Evolutionary conservation across 2,888 invertebrate genomes (phyloP).

Genomic region (Papilio elwesi): DNA sequence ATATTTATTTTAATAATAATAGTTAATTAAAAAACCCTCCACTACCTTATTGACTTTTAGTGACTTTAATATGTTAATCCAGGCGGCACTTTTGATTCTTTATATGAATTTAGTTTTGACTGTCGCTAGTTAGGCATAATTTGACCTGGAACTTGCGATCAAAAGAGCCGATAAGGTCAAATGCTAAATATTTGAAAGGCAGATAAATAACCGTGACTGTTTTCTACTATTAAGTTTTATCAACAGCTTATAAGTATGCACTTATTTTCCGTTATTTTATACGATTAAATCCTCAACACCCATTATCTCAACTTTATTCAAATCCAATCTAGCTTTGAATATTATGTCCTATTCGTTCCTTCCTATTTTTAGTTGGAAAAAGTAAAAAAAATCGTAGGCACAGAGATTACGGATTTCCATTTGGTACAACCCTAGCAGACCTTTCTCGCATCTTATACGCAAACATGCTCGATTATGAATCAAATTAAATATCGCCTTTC

Average conservation of each 20-base stretch:
- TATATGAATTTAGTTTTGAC: conserved; percentile 8
- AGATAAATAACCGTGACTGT: background rate
- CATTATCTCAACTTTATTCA: background rate
- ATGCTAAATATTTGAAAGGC: conserved; percentile 8
- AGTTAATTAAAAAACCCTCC: conserved; percentile 4
- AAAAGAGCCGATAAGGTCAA: conserved; percentile 28
- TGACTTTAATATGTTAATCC: conserved; percentile 21
- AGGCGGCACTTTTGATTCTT: conserved; percentile 30
- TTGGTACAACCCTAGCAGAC: too few relatives aligned
- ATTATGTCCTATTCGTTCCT: too few relatives aligned
- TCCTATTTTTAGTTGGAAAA: too few relatives aligned
- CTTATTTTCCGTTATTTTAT: too few relatives aligned
- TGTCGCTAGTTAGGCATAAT: background rate
- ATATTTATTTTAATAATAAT: conserved; percentile 10
- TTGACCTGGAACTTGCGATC: conserved; percentile 18
- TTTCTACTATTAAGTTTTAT: background rate
- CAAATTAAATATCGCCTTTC: too few relatives aligned
- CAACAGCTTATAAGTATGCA: background rate
- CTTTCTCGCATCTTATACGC: too few relatives aligned
- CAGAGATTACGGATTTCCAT: too few relatives aligned
- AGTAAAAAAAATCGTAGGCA: too few relatives aligned
- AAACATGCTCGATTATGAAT: too few relatives aligned
- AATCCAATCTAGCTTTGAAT: too few relatives aligned
- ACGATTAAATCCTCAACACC: too few relatives aligned
- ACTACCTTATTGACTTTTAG: conserved; percentile 9